Evolutionary conservation across 2,113 vertebrate genomes (phyloP).

Genomic region (Varanus komodoensis): DNA sequence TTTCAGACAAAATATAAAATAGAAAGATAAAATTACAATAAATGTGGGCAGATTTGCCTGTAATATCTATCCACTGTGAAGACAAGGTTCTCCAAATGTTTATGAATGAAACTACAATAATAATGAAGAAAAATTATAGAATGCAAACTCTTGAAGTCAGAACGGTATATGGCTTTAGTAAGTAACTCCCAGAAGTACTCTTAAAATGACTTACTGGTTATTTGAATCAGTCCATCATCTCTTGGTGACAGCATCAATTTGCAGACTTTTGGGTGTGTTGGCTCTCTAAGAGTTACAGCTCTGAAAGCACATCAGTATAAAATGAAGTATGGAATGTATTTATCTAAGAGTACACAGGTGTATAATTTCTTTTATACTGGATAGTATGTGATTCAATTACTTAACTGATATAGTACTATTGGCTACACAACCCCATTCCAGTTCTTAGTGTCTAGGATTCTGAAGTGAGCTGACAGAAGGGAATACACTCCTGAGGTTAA

Average conservation of each 20-base stretch:
- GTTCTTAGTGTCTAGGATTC: conserved; percentile 11
- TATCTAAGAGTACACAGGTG: not conserved
- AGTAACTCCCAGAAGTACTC: conserved; percentile 74
- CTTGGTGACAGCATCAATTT: conserved; percentile 72
- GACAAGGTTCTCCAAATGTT: conserved; percentile 63
- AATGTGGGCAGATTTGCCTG: conserved; percentile 48
- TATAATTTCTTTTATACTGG: conserved; percentile 24
- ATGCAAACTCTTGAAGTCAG: conserved; percentile 55
- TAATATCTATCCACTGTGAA: conserved; percentile 48
- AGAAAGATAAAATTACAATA: conserved; percentile 13
- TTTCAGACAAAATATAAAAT: conserved; percentile 28
- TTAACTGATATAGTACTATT: conserved; percentile 4
- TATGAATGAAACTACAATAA: conserved; percentile 70
- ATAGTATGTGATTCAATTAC: conserved; percentile 4
- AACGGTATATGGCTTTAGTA: conserved; percentile 67
- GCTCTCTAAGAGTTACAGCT: conserved; percentile 51
- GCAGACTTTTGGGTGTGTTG: conserved; percentile 54
- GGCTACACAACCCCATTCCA: not conserved
- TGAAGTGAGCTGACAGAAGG: not conserved
- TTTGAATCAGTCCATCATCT: conserved; percentile 80
- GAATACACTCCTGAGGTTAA: not conserved
- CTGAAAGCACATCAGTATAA: conserved; percentile 52
- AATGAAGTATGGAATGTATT: conserved; percentile 34
- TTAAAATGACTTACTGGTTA: conserved; percentile 76
- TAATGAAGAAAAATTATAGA: conserved; percentile 79